Evolutionary conservation across 2,797 vertebrate species (phyloP).

Genomic region (Danio kyathit): DNA sequence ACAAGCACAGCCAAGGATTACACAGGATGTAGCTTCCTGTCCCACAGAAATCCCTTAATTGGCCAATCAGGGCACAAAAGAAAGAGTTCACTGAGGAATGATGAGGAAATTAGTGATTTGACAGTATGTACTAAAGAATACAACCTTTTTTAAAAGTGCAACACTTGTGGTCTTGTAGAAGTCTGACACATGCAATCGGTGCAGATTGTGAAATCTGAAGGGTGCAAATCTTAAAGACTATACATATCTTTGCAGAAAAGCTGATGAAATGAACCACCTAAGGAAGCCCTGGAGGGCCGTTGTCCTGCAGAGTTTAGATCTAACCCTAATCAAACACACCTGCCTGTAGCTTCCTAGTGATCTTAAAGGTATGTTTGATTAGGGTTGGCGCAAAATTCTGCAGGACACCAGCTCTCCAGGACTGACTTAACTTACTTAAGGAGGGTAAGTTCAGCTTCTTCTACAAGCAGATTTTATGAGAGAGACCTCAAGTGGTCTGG

Average conservation of each 20-base stretch:
- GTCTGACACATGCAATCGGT: neutral
- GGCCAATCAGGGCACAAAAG: neutral
- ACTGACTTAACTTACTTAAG: no score
- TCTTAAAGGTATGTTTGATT: no score
- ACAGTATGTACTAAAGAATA: neutral
- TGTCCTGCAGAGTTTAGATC: no score
- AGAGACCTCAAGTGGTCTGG: conserved; percentile 25
- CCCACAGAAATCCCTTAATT: neutral
- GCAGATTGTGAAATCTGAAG: neutral
- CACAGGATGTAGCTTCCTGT: neutral
- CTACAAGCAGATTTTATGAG: conserved; percentile 16
- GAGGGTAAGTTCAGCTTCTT: neutral
- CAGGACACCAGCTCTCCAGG: no score
- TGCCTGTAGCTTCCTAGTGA: no score
- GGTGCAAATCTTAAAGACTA: neutral
- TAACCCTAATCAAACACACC: no score
- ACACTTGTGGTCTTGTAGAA: neutral
- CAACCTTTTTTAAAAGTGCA: neutral
- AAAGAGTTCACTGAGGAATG: neutral
- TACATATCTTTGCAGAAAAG: neutral
- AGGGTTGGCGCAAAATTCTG: no score
- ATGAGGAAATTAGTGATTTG: neutral
- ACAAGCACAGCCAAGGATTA: neutral
- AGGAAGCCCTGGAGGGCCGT: no score
- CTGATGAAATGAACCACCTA: neutral